Evolutionary conservation across 2,797 vertebrate genomes (phyloP).

Genomic region (Eulemur rubriventer): DNA sequence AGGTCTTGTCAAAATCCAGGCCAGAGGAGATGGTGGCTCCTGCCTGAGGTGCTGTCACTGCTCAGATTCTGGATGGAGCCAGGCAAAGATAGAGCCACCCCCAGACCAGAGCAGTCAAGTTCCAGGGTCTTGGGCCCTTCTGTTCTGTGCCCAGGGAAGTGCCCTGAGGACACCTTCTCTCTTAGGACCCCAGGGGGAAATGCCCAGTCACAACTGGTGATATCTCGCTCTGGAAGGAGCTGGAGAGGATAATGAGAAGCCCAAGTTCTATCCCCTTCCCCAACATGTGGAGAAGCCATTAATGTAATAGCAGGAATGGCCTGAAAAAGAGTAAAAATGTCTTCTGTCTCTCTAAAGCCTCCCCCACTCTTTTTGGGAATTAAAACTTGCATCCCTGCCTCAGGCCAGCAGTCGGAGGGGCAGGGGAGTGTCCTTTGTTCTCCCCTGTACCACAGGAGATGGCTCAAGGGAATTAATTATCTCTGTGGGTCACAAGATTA

Average conservation of each 20-base stretch:
- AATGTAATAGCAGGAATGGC: too few relatives aligned
- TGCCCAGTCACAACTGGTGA: neutral
- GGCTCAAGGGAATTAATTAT: too few relatives aligned
- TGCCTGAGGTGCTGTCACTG: neutral
- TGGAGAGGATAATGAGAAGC: neutral
- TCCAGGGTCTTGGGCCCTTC: neutral
- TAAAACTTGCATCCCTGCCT: too few relatives aligned
- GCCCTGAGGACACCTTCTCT: neutral
- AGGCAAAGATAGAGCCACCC: accelerated
- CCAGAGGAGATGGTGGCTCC: accelerated
- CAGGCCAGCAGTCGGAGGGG: too few relatives aligned
- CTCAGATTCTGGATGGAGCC: neutral
- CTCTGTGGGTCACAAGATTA: too few relatives aligned
- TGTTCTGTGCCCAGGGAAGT: neutral
- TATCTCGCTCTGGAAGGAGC: neutral
- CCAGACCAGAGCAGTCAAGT: too few relatives aligned
- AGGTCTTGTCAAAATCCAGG: neutral
- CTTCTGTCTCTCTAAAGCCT: too few relatives aligned
- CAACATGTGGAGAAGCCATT: neutral
- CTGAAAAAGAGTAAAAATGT: too few relatives aligned
- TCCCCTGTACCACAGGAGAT: too few relatives aligned
- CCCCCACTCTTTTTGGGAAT: too few relatives aligned
- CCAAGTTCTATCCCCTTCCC: neutral
- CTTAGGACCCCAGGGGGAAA: neutral
- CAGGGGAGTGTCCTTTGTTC: too few relatives aligned